Evolutionary conservation across 2,888 invertebrate species (phyloP).

Genomic region (Drosophila mimica): DNA sequence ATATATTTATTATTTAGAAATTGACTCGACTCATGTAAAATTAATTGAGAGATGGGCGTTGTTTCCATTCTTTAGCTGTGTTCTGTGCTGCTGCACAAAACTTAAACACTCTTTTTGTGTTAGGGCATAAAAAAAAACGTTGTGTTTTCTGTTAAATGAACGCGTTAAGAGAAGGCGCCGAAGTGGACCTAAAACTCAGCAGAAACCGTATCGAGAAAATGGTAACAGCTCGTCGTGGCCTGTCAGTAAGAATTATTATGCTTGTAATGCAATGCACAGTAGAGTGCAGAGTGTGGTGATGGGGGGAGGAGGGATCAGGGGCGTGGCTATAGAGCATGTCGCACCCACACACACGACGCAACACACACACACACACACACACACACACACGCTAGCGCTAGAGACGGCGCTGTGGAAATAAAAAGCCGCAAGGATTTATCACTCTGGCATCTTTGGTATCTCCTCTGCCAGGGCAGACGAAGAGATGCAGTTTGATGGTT

Average conservation of each 20-base stretch:
- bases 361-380: background rate
- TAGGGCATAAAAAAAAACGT: constrained; percentile 13
- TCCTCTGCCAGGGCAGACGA: constrained; percentile 14
- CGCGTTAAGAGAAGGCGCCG: constrained; percentile 14
- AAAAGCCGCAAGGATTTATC: constrained; percentile 81
- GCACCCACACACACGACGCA: constrained; percentile 57
- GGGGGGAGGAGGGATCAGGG: constrained; percentile 30
- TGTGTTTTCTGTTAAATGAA: constrained; percentile 15
- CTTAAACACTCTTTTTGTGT: background rate
- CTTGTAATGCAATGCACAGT: constrained; percentile 77
- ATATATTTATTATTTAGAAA: background rate
- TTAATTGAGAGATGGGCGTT: background rate
- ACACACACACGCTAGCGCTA: constrained; percentile 4
- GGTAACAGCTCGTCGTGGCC: constrained; percentile 56
- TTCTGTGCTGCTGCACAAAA: too few species aligned
- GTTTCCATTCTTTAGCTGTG: background rate
- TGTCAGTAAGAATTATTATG: constrained; percentile 80
- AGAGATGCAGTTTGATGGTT: background rate
- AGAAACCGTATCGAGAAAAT: constrained; percentile 4
- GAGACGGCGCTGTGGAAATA: constrained; percentile 65
- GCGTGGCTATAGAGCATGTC: constrained; percentile 57
- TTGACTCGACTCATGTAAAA: background rate
- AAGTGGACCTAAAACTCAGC: constrained; percentile 2
- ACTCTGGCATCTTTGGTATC: constrained; percentile 75
- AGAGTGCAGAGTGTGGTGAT: background rate